Evolutionary conservation across 2,113 vertebrate species (phyloP), one percentile per base, ranked within the genome.

Genomic region (Mormyrus iriodes): DNA sequence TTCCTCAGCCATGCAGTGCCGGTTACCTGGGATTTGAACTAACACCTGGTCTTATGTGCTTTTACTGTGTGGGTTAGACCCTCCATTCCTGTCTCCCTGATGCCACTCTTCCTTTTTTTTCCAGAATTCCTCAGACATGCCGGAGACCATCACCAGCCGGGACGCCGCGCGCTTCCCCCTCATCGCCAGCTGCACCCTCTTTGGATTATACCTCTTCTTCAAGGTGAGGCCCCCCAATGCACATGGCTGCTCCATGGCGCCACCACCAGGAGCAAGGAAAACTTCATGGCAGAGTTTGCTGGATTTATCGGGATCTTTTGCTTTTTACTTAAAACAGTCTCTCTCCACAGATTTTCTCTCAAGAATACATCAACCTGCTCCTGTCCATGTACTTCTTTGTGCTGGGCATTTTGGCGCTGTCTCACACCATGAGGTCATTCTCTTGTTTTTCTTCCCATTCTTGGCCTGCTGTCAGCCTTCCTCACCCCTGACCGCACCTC

Each of bases 341-440:
- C 19, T 4, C 3, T 73, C 39, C 46, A 0, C 94, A 99, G 98
- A 96, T 99, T 42, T 99, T 99, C 93, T 99, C 98, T 90, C 97
- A 99, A 93, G 98, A 99, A 91, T 99, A 99, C 94, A 99, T 99
- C 95, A 99, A 99, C 93, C 94, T 99, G 91, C 94, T 99, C 91
- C 96, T 99, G 49, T 99, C 98, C 8, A 95, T 99, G 95, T 99
- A 99, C 93, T 99, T 99, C 96, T 99, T 99, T 1, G 97, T 97
- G 89, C 95, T 99, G 93, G 98, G 98, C 17, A 97, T 99, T 93
- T 95, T 99, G n/a, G 98, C 98, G 88, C 94, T 99, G 93, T 98
- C 98, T 35, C 98, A 99, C 95, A 99, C 98, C n/a, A 97, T 99
- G 96, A 99, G 98, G 98, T 99, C 94, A 89, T 51, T 24, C 42